Conservation (phyloP, 2,113 vertebrate species). For the Mionectes macconnelli region DNA sequence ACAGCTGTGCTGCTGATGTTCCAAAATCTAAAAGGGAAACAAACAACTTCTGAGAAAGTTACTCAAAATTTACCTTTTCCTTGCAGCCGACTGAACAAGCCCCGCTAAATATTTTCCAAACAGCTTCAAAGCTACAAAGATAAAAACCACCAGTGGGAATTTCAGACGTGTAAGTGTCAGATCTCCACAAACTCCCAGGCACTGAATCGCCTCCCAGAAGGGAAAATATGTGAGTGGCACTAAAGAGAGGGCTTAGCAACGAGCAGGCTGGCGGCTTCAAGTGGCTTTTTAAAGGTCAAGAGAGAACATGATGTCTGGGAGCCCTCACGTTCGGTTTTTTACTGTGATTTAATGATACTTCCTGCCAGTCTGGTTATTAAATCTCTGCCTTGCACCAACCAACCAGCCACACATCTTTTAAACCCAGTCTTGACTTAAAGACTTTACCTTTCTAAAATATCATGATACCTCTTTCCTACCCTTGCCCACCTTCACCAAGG, state of each 20-base stretch:
- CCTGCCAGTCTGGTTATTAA: not conserved
- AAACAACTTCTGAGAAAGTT: not conserved
- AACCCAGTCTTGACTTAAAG: not conserved
- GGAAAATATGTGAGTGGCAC: slow-evolving; percentile 32
- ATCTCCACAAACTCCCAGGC: not conserved
- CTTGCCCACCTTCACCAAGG: not conserved
- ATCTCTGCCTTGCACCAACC: fast-evolving
- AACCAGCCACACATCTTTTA: not conserved
- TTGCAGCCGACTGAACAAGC: not conserved
- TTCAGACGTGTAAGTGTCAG: not conserved
- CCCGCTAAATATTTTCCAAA: not conserved
- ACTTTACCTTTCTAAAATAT: not conserved
- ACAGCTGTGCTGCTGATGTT: not conserved
- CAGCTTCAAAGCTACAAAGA: not conserved
- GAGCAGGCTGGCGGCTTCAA: not conserved
- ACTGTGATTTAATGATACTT: not conserved
- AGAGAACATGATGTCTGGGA: not conserved
- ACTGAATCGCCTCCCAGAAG: not conserved
- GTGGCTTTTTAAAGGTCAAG: slow-evolving; percentile 40
- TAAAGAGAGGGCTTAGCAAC: slow-evolving; percentile 8
- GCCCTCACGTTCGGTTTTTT: not conserved
- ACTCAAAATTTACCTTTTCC: not conserved
- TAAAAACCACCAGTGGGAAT: not conserved
- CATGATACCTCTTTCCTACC: not conserved
- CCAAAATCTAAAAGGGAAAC: not conserved